Evolutionary conservation across 2,113 vertebrate species (phyloP).

Genomic region (Malurus alboscapulatus): DNA sequence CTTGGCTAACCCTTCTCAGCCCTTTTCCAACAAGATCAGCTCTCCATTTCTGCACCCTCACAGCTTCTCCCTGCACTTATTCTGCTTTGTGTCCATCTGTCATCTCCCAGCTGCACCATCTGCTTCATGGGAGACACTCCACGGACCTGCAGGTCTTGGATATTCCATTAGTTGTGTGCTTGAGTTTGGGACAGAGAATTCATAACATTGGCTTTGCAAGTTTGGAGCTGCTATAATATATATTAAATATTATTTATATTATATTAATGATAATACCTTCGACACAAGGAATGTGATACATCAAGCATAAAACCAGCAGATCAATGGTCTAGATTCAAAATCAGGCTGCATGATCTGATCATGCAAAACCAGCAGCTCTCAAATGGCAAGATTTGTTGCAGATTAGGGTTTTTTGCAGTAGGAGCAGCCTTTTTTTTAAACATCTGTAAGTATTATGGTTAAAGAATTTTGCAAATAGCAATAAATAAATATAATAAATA

Average conservation of each 20-base stretch:
- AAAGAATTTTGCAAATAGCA: accelerated
- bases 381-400: neutral
- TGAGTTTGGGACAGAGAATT: neutral
- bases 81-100: neutral
- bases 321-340: neutral
- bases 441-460: neutral
- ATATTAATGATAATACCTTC: neutral
- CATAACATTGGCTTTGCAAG: accelerated
- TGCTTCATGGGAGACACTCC: neutral
- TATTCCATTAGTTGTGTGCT: neutral
- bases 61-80: neutral
- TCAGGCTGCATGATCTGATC: neutral
- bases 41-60: neutral
- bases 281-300: neutral
- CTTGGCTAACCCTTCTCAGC: neutral
- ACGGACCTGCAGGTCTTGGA: accelerated
- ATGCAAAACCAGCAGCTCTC: neutral
- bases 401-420: neutral
- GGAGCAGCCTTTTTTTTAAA: neutral
- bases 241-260: no score
- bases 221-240: accelerated
- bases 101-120: neutral
- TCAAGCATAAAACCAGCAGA: neutral
- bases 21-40: neutral
- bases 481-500: neutral